Evolutionary conservation across 1,140 invertebrate species (phyloP).

Genomic region (Calephelis nemesis): DNA sequence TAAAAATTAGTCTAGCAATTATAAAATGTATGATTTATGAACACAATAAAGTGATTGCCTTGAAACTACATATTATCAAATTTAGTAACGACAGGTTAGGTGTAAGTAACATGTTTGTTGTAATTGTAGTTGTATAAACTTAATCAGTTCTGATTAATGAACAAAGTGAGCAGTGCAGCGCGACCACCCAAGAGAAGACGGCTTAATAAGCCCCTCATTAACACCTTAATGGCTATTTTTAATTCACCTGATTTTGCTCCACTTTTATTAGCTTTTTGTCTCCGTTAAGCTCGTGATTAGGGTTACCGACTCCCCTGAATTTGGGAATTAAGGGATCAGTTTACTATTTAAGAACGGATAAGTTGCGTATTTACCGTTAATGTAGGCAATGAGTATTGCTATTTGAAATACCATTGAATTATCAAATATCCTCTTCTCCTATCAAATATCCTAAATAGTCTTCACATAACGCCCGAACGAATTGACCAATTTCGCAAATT

Average conservation of each 20-base stretch:
- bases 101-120: not conserved
- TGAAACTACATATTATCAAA: not conserved
- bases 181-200: constrained; percentile 73
- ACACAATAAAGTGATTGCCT: no score
- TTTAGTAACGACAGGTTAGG: not conserved
- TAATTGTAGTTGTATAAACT: constrained; percentile 16
- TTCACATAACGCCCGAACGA: no score
- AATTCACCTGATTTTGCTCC: constrained; percentile 67
- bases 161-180: constrained; percentile 40
- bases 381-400: no score
- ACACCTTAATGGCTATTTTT: constrained; percentile 76
- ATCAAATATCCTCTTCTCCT: no score
- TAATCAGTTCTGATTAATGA: constrained; percentile 57
- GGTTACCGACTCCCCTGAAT: not conserved
- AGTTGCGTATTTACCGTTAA: no score
- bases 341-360: no score
- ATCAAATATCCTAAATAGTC: no score
- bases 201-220: constrained; percentile 76
- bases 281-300: not conserved
- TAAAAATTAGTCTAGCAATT: no score
- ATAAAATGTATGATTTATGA: no score
- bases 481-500: no score
- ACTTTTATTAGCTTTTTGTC: constrained; percentile 64
- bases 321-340: not conserved
- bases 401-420: no score